Base-by-base conservation (phyloP, 2,888 invertebrate genomes). In the Drosophila siamana region DNA sequence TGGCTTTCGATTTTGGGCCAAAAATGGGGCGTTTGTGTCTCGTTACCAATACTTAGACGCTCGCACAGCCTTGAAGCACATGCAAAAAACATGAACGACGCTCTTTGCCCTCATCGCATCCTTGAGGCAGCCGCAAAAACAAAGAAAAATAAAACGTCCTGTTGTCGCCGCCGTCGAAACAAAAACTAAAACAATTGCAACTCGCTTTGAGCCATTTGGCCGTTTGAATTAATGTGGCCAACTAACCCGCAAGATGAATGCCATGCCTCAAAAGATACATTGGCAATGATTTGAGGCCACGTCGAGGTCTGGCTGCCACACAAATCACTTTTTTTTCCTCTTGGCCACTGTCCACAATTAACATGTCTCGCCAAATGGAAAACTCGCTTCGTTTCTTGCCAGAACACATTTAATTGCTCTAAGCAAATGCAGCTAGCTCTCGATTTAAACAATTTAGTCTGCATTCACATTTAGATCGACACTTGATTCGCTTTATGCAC, bases 1-100 rank as follows among this genome's bases (percentile, higher is more conserved):
- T 4, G 30, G 11, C 30, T 1, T 30, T 30, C 64, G 73, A 76
- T 79, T 68, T 76, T 69, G 80, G 47, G 57, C 44, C 55, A 69
- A 59, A 41, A 41, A 46, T 54, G 69, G 74, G 65, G 61, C 64
- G 11, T 33, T 33, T 33, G 36, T 6, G 16, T 48, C 41, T 19
- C 41, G 19, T 30, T 33, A n/a, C 19, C n/a, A n/a, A n/a, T n/a
- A 15, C 40, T 33, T 33, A 28, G 28, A 33, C 36, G 2, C 7
- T 6, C 13, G 15, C 5, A 2, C 36, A 46, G 22, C 22, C 54
- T 44, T 15, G 33, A 33, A 44, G 33, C 33, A 41, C 51, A 30
- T 54, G 40, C 40, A 63, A 43, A 62, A 54, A 38, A 48, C 26
- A 33, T 16, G 6, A 56, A 26, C 22, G 33, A 28, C 19, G n/a